A percentile compares a stretch with the other conserved stretches of the same genome.
Evolutionary conservation across 2,888 invertebrate species (phyloP).

Genomic region (Drosophila falleni): DNA sequence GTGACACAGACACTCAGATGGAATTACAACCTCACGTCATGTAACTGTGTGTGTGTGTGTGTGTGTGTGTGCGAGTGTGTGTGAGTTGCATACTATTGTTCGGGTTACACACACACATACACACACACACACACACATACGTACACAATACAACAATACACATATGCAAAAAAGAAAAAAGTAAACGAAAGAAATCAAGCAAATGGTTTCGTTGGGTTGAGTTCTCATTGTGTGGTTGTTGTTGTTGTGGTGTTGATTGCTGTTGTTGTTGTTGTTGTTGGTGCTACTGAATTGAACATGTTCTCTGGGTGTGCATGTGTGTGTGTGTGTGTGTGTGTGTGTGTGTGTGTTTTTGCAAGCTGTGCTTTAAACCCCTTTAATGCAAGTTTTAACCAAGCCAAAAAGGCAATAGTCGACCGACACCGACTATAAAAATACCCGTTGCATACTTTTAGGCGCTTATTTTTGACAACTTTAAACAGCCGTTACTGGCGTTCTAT

Average conservation of each 20-base stretch:
- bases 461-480: background rate
- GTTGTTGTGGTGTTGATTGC: conserved; percentile 20
- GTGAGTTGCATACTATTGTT: conserved; percentile 54
- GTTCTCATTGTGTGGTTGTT: conserved; percentile 18
- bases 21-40: conserved; percentile 42
- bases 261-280: conserved; percentile 28
- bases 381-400: conserved; percentile 25
- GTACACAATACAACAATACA: background rate
- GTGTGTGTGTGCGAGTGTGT: conserved; percentile 30
- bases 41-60: conserved; percentile 17
- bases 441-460: background rate
- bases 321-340: conserved; percentile 10
- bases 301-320: conserved; percentile 1
- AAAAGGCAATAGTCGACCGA: background rate
- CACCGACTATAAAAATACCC: background rate
- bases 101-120: conserved; percentile 6
- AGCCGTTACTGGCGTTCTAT: background rate
- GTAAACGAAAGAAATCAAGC: conserved; percentile 50
- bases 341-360: conserved; percentile 42
- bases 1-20: conserved; percentile 72
- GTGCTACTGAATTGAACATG: conserved; percentile 6
- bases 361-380: conserved; percentile 56
- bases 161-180: conserved; percentile 10
- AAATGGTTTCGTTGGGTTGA: conserved; percentile 34
- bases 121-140: conserved; percentile 1